These are phyloP conservation scores for Dimorphilus gyrociliatus DNA, from an alignment of 2,888 invertebrate genomes.

Conservation along the genomic window DNA sequence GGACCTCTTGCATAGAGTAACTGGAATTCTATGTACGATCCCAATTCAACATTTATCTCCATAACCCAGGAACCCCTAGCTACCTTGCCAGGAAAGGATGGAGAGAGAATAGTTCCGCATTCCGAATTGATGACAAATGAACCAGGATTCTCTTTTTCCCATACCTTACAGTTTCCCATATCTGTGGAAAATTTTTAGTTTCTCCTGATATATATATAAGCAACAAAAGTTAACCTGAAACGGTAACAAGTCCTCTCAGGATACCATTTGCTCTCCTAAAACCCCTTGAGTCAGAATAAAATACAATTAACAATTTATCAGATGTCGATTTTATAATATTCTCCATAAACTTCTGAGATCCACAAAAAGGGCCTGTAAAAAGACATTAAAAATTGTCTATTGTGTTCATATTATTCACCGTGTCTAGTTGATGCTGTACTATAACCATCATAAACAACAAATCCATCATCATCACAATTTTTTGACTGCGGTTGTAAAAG, in stretches of 20 bases:
- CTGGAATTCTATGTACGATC: constrained; percentile 5
- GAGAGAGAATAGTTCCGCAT: constrained; percentile 11
- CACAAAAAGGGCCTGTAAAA: constrained; percentile 9
- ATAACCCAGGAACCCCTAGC: constrained; percentile 8
- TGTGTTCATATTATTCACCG: constrained; percentile 4
- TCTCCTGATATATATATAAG: neutral
- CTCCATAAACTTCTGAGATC: constrained; percentile 1
- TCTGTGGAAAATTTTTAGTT: neutral
- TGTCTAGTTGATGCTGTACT: constrained; percentile 4
- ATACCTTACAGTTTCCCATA: neutral
- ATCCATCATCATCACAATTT: constrained; percentile 9
- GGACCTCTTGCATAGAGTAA: constrained; percentile 11
- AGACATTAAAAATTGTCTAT: neutral
- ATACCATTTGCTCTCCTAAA: constrained; percentile 3
- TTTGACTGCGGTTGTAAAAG: constrained; percentile 5
- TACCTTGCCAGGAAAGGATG: constrained; percentile 9
- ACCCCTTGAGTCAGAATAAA: constrained; percentile 8
- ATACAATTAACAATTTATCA: constrained; percentile 5
- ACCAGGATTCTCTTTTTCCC: constrained; percentile 2
- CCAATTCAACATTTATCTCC: too few relatives aligned
- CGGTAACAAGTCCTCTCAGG: constrained; percentile 2
- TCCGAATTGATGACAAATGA: neutral
- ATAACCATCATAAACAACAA: constrained; percentile 9
- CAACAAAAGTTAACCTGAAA: neutral
- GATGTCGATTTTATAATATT: constrained; percentile 1